Percentiles rank a stretch among this genome's conserved stretches.
phyloP scores from a whole-genome alignment of 2,888 invertebrate species.

The Catocala fraxini region DNA sequence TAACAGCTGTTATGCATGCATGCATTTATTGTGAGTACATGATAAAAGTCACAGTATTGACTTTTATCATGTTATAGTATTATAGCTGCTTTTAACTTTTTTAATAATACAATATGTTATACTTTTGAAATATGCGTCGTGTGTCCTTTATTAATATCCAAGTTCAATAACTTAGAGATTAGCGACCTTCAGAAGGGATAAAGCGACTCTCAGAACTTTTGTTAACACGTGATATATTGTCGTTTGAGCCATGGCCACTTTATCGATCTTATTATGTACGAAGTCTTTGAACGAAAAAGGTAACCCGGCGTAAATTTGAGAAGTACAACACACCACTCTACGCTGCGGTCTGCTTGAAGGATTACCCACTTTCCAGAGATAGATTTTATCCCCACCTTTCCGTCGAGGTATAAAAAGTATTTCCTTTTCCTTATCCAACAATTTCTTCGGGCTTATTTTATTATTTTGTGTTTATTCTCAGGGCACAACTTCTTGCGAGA shows the following conservation, averaged over 20 bases:
- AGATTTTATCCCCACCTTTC: conserved; percentile 63
- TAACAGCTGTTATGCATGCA: too few species aligned
- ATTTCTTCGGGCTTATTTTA: conserved; percentile 41
- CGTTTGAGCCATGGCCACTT: conserved; percentile 35
- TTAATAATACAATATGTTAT: too few species aligned
- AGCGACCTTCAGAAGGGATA: conserved; percentile 24
- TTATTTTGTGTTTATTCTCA: conserved; percentile 14
- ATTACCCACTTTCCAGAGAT: conserved; percentile 76
- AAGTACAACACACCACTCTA: conserved; percentile 56
- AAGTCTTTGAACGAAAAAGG: conserved; percentile 50
- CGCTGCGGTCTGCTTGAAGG: conserved; percentile 63
- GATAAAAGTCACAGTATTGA: too few species aligned
- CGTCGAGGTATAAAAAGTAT: conserved; percentile 51
- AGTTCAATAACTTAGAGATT: conserved; percentile 26
- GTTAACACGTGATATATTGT: conserved; percentile 55
- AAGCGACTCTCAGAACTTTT: conserved; percentile 42
- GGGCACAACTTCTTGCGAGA: conserved; percentile 2
- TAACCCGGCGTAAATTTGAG: conserved; percentile 51
- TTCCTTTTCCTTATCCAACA: conserved; percentile 45
- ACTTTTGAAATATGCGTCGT: too few species aligned
- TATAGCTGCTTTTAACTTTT: background rate
- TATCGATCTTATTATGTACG: conserved; percentile 52
- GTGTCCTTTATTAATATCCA: conserved; percentile 7
- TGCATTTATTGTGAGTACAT: too few species aligned
- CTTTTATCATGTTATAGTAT: too few species aligned